A percentile compares a stretch with the other conserved stretches of the same genome.
phyloP scores from a whole-genome alignment of 2,797 vertebrate genomes.

The Pachyuromys duprasi region DNA sequence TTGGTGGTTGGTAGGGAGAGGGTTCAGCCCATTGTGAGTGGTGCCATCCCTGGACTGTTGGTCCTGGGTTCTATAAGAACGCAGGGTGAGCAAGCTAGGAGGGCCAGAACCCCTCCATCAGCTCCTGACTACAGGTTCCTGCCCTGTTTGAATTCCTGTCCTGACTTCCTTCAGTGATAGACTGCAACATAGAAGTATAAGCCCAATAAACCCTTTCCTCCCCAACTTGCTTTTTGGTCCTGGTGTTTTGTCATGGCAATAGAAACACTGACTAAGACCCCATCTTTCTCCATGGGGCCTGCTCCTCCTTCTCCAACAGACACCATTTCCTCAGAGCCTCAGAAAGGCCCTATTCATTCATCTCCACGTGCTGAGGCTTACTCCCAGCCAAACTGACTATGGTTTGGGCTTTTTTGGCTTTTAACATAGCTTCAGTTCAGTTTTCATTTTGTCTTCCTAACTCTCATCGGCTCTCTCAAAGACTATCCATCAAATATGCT shows the following conservation, averaged over 20 bases:
- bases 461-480: too few species aligned
- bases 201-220: too few species aligned
- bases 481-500: constrained; percentile 16
- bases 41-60: background rate
- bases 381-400: background rate
- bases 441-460: constrained; percentile 23
- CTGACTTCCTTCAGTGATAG: too few species aligned
- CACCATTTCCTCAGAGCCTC: too few species aligned
- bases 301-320: too few species aligned
- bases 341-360: too few species aligned
- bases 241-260: background rate
- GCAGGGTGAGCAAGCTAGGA: background rate
- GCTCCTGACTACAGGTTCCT: background rate
- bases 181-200: too few species aligned
- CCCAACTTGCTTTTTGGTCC: background rate
- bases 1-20: too few species aligned
- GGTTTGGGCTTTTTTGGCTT: background rate
- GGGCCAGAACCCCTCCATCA: background rate
- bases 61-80: background rate
- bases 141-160: too few species aligned
- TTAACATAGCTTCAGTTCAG: background rate
- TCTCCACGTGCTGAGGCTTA: background rate
- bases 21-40: too few species aligned
- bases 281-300: background rate
- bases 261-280: background rate